Evolutionary conservation across 2,113 vertebrate genomes (phyloP), one percentile per base, ranked within the genome.

Genomic region (Lampris incognitus): DNA sequence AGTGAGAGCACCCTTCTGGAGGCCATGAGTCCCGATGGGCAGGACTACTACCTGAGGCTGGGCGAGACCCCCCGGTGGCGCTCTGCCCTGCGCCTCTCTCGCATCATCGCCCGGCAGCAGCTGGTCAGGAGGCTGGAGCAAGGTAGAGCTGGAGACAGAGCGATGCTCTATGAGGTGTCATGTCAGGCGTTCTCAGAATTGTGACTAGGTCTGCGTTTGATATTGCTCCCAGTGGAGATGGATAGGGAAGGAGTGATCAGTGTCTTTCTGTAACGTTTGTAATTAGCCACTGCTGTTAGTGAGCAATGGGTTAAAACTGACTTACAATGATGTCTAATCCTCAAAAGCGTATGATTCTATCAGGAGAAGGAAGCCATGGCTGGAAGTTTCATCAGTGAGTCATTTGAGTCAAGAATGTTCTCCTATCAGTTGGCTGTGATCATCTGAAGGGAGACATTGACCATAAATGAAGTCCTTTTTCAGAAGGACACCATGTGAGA

Each of bases 31-130:
- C 68, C 76, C 7, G 88, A 90, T 2, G 88, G 88, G 6, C 88
- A 92, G 63, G 79, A 91, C 4, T 66, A 90, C 74, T 95, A 92
- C 88, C 91, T 95, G 85, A 89, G 93, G 76, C 87, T 93, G 81
- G 90, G 90, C 1, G 72, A 85, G 60, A 90, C 85, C 11, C 88
- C 84, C 9, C 81, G 76, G 0, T 84, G 87, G 5, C 90, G 92
- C 46, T 94, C 93, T 0, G 91, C 91, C 71, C 87, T 94, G 51
- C 93, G 92, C 1, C 89, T 94, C 71, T 93, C 93, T 0, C 93
- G 92, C 63, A 91, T 95, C 76, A 88, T 95, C 1, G 87, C 92
- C 40, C 90, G 93, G 52, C 67, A 92, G 65, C 92, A 92, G 83
- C 88, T 95, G 66, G 85, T 95, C 0, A 62, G 70, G 63, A 91